These are phyloP conservation scores for Pedionomus torquatus DNA, from an alignment of 2,113 vertebrate species.

Conservation along the genomic window DNA sequence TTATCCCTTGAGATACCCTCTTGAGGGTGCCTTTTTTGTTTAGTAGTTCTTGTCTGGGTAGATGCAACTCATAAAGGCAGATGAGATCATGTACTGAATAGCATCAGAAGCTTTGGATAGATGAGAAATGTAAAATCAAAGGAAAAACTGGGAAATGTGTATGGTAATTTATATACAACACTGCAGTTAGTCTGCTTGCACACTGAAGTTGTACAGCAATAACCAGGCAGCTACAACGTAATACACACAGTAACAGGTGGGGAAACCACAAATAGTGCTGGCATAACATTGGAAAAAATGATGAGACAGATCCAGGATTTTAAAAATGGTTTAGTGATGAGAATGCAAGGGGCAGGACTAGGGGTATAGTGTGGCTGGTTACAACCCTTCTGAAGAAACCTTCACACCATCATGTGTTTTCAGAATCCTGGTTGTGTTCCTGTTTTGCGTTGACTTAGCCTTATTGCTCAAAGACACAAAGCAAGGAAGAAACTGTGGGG, in stretches of 20 bases:
- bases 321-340: slow-evolving; percentile 72
- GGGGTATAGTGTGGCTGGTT: neutral
- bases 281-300: slow-evolving; percentile 79
- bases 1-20: neutral
- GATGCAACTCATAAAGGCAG: neutral
- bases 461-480: neutral
- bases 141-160: neutral
- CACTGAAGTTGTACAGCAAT: neutral
- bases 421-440: neutral
- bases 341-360: slow-evolving; percentile 56
- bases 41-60: neutral
- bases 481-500: neutral
- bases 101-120: neutral
- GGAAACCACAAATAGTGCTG: slow-evolving; percentile 79
- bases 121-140: neutral
- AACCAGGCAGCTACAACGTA: slow-evolving; percentile 23
- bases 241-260: slow-evolving; percentile 76
- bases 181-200: neutral
- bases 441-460: neutral
- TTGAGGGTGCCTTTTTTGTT: neutral
- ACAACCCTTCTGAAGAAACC: neutral
- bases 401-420: neutral
- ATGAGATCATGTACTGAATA: neutral
- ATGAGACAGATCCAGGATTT: slow-evolving; percentile 65
- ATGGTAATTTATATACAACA: neutral